phyloP scores from a whole-genome alignment of 2,797 vertebrate species.

The Schizopygopsis pylzovi region DNA sequence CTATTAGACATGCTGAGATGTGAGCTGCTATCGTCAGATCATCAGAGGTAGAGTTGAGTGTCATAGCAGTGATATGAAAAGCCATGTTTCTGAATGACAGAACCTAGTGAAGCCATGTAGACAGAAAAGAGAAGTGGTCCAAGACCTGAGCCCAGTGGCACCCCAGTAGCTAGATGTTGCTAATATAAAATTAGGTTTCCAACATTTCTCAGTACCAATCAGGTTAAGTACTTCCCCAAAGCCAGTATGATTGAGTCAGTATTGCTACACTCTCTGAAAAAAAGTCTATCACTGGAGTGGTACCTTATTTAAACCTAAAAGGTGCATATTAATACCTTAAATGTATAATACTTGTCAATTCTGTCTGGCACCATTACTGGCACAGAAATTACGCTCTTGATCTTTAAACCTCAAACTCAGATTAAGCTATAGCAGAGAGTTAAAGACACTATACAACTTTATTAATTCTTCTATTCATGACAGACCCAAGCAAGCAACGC shows the following conservation, averaged over 20 bases:
- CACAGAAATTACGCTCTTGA: neutral
- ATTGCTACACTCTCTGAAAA: too few relatives aligned
- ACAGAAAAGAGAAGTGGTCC: too few relatives aligned
- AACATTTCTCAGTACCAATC: too few relatives aligned
- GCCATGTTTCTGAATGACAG: too few relatives aligned
- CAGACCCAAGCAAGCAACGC: conserved; percentile 63
- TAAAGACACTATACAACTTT: neutral
- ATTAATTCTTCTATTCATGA: conserved; percentile 27
- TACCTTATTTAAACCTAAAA: neutral
- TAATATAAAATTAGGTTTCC: neutral
- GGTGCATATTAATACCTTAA: neutral
- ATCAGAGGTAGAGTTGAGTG: too few relatives aligned
- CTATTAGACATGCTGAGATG: too few relatives aligned
- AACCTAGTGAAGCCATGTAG: too few relatives aligned
- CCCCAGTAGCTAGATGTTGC: too few relatives aligned
- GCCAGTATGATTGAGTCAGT: neutral
- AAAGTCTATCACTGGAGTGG: too few relatives aligned
- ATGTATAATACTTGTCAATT: neutral
- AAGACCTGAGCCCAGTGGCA: too few relatives aligned
- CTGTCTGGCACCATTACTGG: neutral
- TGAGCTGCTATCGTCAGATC: too few relatives aligned
- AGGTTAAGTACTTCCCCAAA: neutral
- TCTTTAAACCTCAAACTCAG: neutral
- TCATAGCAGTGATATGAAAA: too few relatives aligned
- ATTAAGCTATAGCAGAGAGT: neutral